Evolutionary conservation across 2,888 invertebrate species (phyloP).

Genomic region (Carcina quercana): DNA sequence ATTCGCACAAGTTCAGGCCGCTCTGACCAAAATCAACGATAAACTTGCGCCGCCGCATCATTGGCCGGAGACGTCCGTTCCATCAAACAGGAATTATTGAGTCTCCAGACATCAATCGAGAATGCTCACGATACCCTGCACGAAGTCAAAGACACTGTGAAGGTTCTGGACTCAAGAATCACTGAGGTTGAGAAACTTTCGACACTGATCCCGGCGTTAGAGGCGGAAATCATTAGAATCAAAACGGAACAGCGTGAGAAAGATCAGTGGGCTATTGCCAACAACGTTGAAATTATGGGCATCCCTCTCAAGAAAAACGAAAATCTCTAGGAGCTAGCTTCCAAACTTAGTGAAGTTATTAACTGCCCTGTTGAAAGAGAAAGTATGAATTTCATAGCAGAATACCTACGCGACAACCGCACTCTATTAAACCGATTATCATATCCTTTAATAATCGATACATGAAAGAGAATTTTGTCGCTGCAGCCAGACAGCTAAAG

Average conservation of each 20-base stretch:
- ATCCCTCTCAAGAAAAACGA: conserved; percentile 5
- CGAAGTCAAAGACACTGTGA: neutral
- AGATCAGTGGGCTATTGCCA: conserved; percentile 2
- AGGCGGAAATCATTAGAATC: neutral
- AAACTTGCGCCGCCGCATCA: neutral
- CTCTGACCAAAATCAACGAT: neutral
- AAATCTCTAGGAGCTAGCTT: conserved; percentile 7
- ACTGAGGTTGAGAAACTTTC: neutral
- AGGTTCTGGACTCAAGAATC: conserved; percentile 3
- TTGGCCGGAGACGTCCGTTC: conserved; percentile 1
- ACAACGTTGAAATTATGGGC: conserved; percentile 10
- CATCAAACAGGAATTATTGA: conserved; percentile 1
- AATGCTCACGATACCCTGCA: conserved; percentile 3
- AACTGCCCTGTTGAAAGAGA: conserved; percentile 2
- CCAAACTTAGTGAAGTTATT: conserved; percentile 2
- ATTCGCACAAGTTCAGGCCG: neutral
- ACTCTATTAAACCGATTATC: conserved; percentile 6
- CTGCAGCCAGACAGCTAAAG: conserved; percentile 4
- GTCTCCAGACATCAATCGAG: conserved; percentile 1
- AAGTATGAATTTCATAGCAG: conserved; percentile 12
- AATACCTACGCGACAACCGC: conserved; percentile 1
- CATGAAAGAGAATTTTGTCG: conserved; percentile 12
- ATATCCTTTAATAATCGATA: conserved; percentile 12
- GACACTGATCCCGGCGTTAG: neutral
- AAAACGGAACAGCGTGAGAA: neutral